Evolutionary conservation across 1,140 invertebrate genomes (phyloP), one percentile per base, ranked within the genome.

Genomic region (Drosophila arizonae): DNA sequence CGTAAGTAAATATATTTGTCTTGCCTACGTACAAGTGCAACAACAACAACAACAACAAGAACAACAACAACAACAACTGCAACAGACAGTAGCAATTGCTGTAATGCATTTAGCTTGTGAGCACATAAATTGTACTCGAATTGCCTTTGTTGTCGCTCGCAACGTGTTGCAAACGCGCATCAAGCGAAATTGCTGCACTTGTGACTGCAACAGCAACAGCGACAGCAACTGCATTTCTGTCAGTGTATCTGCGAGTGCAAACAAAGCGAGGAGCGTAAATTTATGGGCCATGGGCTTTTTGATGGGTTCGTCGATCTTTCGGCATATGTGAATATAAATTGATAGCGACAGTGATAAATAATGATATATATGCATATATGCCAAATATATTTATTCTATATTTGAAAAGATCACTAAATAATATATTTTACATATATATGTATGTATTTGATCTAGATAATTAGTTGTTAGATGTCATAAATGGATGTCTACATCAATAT

Each of bases 121-220:
- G 28, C 36, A 33, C 58, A 64, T 73, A 69, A 69, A 79, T 78
- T 64, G 58, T 60, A 73, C 76, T 78, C 50, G 63, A 79, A 62
- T 43, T 21, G 60, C 36, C 77, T 79, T 79, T 79, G 77, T 77
- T 63, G 68, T 70, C 56, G 57, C 51, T 43, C 69, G 62, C 62
- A 66, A 72, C 54, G 69, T 67, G 70, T 72, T 72, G 68, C 55
- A 75, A 71, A 64, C 58, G 54, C 56, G 46, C 41, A 62, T 61
- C 63, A 66, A 72, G 60, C 41, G 39, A 26, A 24, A 41, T 58
- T 57, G 51, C 43, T 30, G 28, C 17, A 26, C 26, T 50, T 56
- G 30, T 56, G 66, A 33, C 41, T 54, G 58, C 24, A 3, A 50
- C 45, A 24, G 50, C 9, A 26, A 33, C 33, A 33, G 33, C 9